Evolutionary conservation across 2,888 invertebrate species (phyloP), one percentile per base, ranked within the genome.

Genomic region (Meiosimyza decipiens): DNA sequence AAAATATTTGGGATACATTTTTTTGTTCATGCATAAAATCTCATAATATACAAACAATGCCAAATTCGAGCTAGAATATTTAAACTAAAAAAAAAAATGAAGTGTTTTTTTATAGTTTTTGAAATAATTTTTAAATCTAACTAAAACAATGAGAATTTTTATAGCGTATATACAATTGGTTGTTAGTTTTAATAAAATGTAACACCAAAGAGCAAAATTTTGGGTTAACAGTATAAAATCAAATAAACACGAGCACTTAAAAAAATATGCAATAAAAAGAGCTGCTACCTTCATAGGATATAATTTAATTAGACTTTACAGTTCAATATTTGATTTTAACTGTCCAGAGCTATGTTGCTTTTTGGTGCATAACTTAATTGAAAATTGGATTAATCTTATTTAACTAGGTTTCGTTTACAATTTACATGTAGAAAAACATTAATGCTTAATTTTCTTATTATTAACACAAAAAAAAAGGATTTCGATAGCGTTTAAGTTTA

Each of bases 381-480:
- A 40, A 40, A 40, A 40, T 40, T 9, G 40, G 1, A 60, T 13
- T 60, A 60, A 11, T 1, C 40, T 62, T 33, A 62, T 15, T 47
- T 40, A 33, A 33, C 60, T 62, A 62, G n/a, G 47, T 47, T 40
- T n/a, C 40, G 47, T 33, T 40, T 33, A 62, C 40, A 40, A 62
- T 62, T 33, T 62, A 62, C 60, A 62, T 62, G 60, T 33, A 62
- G 60, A 28, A 28, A 16, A 62, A 62, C 60, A 40, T 28, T 16
- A 62, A 40, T 40, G 40, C 40, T 40, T 40, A 40, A 40, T 59
- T 68, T 50, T 22, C 13, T n/a, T 47, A n/a, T 11, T 13, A 71
- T 71, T 33, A 68, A 60, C 52, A 67, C 70, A 57, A 68, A 49
- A 71, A 67, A 74, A 72, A 74, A 75, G 75, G 57, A 54, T 74